Base-by-base conservation (phyloP, 2,888 invertebrate genomes). In the Serrognathus titanus region DNA sequence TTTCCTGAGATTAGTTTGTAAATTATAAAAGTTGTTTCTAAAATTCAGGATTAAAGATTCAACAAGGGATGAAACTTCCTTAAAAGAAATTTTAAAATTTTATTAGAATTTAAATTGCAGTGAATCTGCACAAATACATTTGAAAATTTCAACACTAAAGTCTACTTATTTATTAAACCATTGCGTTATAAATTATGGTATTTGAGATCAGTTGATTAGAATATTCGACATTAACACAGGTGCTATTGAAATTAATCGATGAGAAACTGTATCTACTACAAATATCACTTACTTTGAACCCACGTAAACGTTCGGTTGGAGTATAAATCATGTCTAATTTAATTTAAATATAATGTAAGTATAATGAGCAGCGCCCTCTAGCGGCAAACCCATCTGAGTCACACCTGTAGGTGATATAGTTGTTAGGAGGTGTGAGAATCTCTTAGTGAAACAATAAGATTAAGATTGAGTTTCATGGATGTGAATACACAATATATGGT, bases 321-420 rank as follows among this genome's bases (percentile, higher is more conserved):
- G 69, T 71, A 72, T 71, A 71, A 72, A 71, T 72, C 70, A 71
- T 60, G 66, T 71, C 73, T 72, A 71, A 74, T 74, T 73, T 71
- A 73, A 74, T 75, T 74, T 72, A 71, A 74, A 75, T 74, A 73
- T 73, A 74, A 73, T 74, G 73, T 69, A 70, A 70, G 73, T 70
- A 73, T 72, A 74, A 73, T 72, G 71, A 74, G 71, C 70, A 69
- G 73, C 73, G 73, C 73, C 73, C 74, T 70, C 69, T 69, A 64
- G 63, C 62, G 73, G 70, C 74, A 66, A 73, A 70, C 75, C 74
- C 73, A 74, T 65, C 68, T 75, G 75, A 75, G 67, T 75, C 74
- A 75, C 73, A 73, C 71, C 73, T 72, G 74, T 74, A 73, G 74
- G 74, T 73, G 74, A 74, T 74, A 73, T 69, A 74, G 74, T 72